A percentile compares a stretch with the other conserved stretches of the same genome.
Conservation (phyloP, 2,888 invertebrate species). For the Calliscelio sp. region DNA sequence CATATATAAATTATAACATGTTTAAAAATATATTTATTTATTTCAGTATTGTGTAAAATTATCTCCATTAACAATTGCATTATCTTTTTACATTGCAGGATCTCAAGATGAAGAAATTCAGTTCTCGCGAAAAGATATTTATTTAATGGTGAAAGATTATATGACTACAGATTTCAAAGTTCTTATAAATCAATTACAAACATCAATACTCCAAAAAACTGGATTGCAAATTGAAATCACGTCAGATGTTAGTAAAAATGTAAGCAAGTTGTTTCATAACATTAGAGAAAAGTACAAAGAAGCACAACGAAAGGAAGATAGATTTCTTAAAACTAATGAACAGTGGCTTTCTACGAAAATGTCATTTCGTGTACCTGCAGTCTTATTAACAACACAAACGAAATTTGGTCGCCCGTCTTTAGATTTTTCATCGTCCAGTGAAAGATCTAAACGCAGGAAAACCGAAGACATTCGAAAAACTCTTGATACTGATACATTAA, state of each 20-base stretch:
- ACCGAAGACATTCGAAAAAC: neutral
- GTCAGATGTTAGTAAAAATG: neutral
- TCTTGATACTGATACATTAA: neutral
- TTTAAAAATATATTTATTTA: too few species aligned
- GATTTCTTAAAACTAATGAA: conserved; percentile 5
- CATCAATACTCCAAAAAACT: neutral
- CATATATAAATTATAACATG: too few species aligned
- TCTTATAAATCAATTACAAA: neutral
- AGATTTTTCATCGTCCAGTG: neutral
- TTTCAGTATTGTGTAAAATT: too few species aligned
- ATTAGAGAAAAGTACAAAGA: conserved; percentile 3
- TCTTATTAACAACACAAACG: too few species aligned
- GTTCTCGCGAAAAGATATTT: too few species aligned
- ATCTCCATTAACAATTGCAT: too few species aligned
- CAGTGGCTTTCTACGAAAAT: conserved; percentile 18
- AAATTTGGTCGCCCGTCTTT: neutral
- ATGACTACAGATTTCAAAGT: too few species aligned
- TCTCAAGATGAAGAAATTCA: too few species aligned
- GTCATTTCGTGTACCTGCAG: conserved; percentile 3
- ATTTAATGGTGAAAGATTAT: too few species aligned
- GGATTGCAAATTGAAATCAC: neutral
- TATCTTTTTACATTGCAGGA: too few species aligned
- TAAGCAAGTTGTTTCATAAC: conserved; percentile 6
- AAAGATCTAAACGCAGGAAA: neutral
- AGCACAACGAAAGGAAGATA: neutral